Evolutionary conservation across 2,888 invertebrate species (phyloP), one percentile per base, ranked within the genome.

Genomic region (Tetrapedia diversipes): DNA sequence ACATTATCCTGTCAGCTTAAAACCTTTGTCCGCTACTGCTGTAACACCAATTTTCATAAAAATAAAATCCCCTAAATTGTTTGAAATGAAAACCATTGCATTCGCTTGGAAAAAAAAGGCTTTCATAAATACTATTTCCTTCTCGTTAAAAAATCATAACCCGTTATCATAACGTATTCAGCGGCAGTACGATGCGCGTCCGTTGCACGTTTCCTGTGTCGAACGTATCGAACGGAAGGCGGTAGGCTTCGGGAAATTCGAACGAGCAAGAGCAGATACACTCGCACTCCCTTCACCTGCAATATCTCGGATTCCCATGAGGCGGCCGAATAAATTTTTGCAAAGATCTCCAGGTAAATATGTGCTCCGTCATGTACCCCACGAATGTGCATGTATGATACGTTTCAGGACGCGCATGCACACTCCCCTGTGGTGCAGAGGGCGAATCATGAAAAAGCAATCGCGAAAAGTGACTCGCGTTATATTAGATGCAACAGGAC

Each of bases 261-360:
- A 41, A n/a, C 16, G 22, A 47, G 22, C 22, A 22, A 4, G 41
- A 37, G 37, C 19, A 39, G 29, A 53, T 32, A 39, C 32, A 43
- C n/a, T 34, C 6, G 51, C 45, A 37, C 37, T 34, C 32, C 32
- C 11, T 32, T 70, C 39, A n/a, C 49, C 41, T 16, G 41, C 6
- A 66, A 37, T 54, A 56, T 49, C 56, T 56, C 47, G 41, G 32
- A 49, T 45, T 45, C 34, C 10, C 32, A 19, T 24, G 37, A 47
- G 67, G 45, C 29, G 37, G 51, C 37, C 49, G 51, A 71, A 63
- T 73, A 71, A 63, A 71, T 61, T 51, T 63, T 57, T 57, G 14
- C 72, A 59, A 59, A 59, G 45, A 59, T 29, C 53, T 37, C 16
- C 37, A 37, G 16, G 53, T 72, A 72, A 66, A 72, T 66, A 57